Percentiles rank a stretch among this genome's conserved stretches.
phyloP scores from a whole-genome alignment of 2,888 invertebrate species.

The Onchidella celtica region DNA sequence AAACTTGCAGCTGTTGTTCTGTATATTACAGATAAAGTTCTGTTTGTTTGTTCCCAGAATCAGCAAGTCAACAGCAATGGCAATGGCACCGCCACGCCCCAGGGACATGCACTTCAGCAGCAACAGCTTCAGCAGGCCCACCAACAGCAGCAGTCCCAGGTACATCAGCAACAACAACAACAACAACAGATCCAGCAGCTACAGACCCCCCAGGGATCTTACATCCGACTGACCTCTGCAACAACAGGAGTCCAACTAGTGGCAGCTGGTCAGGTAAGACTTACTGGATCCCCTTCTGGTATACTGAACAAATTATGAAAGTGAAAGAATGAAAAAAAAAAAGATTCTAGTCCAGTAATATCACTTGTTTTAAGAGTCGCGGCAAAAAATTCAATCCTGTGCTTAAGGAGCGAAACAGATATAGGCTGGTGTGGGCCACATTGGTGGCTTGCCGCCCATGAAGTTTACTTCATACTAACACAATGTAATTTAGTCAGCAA shows the following conservation, averaged over 20 bases:
- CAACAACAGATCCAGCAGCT: constrained; percentile 13
- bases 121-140: constrained; percentile 16
- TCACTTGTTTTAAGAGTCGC: background rate
- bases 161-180: constrained; percentile 40
- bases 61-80: constrained; percentile 22
- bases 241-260: constrained; percentile 45
- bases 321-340: background rate
- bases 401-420: too few relatives aligned
- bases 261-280: constrained; percentile 43
- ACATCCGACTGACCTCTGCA: constrained; percentile 35
- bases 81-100: constrained; percentile 7
- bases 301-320: background rate
- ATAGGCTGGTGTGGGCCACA: too few relatives aligned
- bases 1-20: too few relatives aligned
- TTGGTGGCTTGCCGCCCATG: too few relatives aligned
- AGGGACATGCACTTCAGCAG: constrained; percentile 28
- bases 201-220: constrained; percentile 20
- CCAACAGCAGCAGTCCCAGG: constrained; percentile 5
- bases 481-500: too few relatives aligned
- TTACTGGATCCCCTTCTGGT: background rate
- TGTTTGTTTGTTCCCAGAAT: constrained; percentile 3
- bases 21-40: too few relatives aligned
- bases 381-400: too few relatives aligned
- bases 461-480: too few relatives aligned
- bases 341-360: background rate